Conservation (phyloP, 2,888 invertebrate species). For the Piscicola geometra region DNA sequence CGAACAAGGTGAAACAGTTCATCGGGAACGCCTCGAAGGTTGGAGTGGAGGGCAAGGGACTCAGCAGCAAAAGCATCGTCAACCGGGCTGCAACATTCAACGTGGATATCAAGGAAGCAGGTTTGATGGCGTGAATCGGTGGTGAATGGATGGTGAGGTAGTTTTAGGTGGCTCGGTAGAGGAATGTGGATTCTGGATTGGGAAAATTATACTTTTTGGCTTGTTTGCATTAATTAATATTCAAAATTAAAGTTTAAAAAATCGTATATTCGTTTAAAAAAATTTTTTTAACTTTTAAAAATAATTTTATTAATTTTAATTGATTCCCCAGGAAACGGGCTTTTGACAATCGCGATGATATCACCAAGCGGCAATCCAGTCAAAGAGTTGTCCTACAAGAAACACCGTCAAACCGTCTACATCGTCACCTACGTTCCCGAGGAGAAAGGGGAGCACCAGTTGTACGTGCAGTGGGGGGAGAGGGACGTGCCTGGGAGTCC, state of each 20-base stretch:
- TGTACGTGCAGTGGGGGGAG: slow-evolving; percentile 70
- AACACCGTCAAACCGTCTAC: slow-evolving; percentile 51
- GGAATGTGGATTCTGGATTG: too few relatives aligned
- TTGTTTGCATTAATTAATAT: background rate
- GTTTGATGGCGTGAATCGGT: too few relatives aligned
- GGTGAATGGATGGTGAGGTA: too few relatives aligned
- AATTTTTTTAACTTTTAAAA: background rate
- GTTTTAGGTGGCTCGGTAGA: too few relatives aligned
- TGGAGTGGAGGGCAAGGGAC: slow-evolving; percentile 85
- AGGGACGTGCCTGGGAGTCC: slow-evolving; percentile 94
- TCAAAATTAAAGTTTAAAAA: background rate
- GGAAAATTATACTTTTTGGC: too few relatives aligned
- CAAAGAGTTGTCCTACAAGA: slow-evolving; percentile 87
- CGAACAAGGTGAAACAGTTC: slow-evolving; percentile 70
- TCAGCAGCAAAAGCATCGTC: slow-evolving; percentile 87
- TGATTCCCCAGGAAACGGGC: slow-evolving; percentile 73
- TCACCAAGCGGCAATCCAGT: slow-evolving; percentile 86
- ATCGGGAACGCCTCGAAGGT: slow-evolving; percentile 91
- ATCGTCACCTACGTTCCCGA: slow-evolving; percentile 75
- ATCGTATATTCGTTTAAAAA: background rate
- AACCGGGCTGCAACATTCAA: slow-evolving; percentile 88
- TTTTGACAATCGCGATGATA: slow-evolving; percentile 85
- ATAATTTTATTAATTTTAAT: background rate
- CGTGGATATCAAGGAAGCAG: slow-evolving; percentile 82
- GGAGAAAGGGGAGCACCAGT: slow-evolving; percentile 72